Conservation (phyloP, 2,888 invertebrate species). For the Gastrophysa polygoni region DNA sequence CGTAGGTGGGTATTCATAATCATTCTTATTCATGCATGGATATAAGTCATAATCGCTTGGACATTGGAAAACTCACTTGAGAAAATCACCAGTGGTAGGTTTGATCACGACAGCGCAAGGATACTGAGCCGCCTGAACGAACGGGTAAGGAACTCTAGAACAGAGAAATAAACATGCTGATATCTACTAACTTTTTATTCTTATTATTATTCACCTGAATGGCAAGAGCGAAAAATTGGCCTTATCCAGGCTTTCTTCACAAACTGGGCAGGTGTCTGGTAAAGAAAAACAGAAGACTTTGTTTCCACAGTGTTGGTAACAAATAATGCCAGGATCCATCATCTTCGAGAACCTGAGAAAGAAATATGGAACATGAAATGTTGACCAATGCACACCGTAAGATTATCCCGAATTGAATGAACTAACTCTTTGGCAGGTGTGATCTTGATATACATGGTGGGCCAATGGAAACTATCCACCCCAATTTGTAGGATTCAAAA, state of each 20-base stretch:
- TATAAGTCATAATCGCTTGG: too few species aligned
- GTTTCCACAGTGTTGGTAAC: conserved; percentile 87
- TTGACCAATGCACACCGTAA: too few species aligned
- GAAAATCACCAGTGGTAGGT: conserved; percentile 86
- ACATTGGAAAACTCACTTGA: conserved; percentile 68
- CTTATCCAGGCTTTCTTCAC: conserved; percentile 67
- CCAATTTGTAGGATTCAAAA: too few species aligned
- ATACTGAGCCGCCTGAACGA: conserved; percentile 79
- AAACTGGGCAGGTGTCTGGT: conserved; percentile 80
- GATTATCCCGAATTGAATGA: too few species aligned
- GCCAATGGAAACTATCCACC: too few species aligned
- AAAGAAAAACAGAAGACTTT: conserved; percentile 83
- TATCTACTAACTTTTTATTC: neutral
- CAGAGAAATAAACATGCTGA: conserved; percentile 45
- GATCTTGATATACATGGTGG: too few species aligned
- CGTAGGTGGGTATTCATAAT: too few species aligned
- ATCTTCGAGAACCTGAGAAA: too few species aligned
- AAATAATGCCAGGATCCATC: conserved; percentile 84
- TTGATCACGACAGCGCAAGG: conserved; percentile 84
- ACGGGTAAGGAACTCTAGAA: conserved; percentile 83
- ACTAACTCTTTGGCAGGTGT: too few species aligned
- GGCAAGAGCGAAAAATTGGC: conserved; percentile 70
- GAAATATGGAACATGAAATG: too few species aligned
- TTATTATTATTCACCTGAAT: conserved; percentile 65
- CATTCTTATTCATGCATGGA: too few species aligned